phyloP scores from a whole-genome alignment of 1,140 invertebrate genomes.

The Triops longicaudatus region DNA sequence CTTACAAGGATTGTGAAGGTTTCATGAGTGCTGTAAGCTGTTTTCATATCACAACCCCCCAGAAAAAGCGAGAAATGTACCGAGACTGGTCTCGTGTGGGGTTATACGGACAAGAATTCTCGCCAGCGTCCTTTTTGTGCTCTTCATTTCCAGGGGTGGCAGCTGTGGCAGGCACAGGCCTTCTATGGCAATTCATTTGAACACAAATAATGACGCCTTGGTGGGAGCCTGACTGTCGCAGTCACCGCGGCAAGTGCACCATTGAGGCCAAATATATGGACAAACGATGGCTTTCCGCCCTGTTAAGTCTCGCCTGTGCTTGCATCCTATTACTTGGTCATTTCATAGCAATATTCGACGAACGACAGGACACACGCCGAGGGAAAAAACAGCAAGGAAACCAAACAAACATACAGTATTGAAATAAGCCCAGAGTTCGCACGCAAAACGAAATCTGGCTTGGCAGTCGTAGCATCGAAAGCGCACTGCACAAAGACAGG shows the following conservation, averaged over 20 bases:
- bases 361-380: not conserved
- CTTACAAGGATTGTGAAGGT: not conserved
- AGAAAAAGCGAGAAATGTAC: not conserved
- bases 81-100: not conserved
- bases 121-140: conserved; percentile 6
- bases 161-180: conserved; percentile 9
- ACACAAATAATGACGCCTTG: conserved; percentile 35
- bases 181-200: conserved; percentile 33
- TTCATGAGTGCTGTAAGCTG: conserved; percentile 14
- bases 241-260: conserved; percentile 31
- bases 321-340: conserved; percentile 26
- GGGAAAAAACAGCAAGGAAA: not conserved
- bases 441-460: too few relatives aligned
- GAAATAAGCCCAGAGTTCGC: not conserved
- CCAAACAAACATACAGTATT: not conserved
- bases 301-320: conserved; percentile 29
- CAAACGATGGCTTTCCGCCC: conserved; percentile 35
- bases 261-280: conserved; percentile 34
- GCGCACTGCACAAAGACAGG: too few relatives aligned
- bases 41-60: not conserved
- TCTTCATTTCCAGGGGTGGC: conserved; percentile 12
- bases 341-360: conserved; percentile 22
- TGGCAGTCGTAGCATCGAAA: too few relatives aligned
- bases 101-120: conserved; percentile 15
- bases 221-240: conserved; percentile 32